Conservation (phyloP, 2,113 vertebrate genomes). For the Trochalopteron elliotii region DNA sequence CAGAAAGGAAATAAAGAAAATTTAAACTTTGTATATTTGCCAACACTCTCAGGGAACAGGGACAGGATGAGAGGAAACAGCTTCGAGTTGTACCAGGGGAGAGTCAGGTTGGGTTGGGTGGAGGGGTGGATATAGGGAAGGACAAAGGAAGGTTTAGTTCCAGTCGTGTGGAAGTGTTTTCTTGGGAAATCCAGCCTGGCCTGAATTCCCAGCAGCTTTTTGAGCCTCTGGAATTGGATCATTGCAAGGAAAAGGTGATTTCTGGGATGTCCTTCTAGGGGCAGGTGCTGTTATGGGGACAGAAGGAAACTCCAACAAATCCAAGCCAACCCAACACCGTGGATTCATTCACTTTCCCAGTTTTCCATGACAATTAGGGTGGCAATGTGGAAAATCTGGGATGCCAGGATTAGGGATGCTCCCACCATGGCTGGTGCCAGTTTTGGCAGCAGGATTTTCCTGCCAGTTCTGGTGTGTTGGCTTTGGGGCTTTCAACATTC, state of each 20-base stretch:
- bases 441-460: background rate
- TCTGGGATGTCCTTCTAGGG: background rate
- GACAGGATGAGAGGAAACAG: too few species aligned
- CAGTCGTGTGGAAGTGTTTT: background rate
- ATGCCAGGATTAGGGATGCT: background rate
- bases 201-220: background rate
- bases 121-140: background rate
- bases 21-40: background rate
- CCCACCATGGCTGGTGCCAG: accelerated
- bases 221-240: background rate
- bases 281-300: background rate
- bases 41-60: background rate
- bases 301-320: background rate
- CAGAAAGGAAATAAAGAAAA: background rate
- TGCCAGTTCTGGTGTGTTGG: background rate
- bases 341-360: background rate
- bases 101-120: background rate
- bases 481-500: background rate
- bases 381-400: background rate
- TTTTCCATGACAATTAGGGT: accelerated
- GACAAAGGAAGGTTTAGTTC: background rate
- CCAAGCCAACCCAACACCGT: background rate
- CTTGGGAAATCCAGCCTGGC: background rate
- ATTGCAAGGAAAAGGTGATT: background rate
- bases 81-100: background rate